Percentiles rank a stretch among this genome's conserved stretches.
These are phyloP conservation scores for Oxycera nigricornis DNA, from an alignment of 2,888 invertebrate species.

Conservation along the genomic window DNA sequence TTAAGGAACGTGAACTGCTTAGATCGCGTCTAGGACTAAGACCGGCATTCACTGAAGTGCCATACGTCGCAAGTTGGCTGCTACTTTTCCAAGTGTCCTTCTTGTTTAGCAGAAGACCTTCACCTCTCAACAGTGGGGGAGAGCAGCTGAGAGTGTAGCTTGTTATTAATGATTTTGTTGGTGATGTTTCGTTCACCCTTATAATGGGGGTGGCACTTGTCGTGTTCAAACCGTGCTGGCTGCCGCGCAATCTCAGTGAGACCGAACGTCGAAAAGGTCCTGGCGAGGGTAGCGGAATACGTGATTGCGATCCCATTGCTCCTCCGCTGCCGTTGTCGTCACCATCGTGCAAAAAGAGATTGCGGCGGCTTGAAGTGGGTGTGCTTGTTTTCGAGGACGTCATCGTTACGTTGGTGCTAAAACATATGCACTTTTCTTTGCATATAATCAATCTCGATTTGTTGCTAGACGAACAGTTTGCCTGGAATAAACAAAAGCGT, in stretches of 20 bases:
- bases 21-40: slow-evolving; percentile 43
- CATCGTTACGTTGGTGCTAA: slow-evolving; percentile 25
- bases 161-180: slow-evolving; percentile 46
- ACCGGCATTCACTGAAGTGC: slow-evolving; percentile 21
- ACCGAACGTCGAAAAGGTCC: slow-evolving; percentile 68
- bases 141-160: slow-evolving; percentile 44
- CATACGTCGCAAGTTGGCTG: slow-evolving; percentile 19
- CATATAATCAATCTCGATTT: background rate
- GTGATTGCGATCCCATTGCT: background rate
- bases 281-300: slow-evolving; percentile 50
- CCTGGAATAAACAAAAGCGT: background rate
- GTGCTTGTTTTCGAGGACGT: slow-evolving; percentile 43
- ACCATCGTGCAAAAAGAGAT: slow-evolving; percentile 46
- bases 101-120: background rate
- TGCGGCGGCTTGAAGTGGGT: slow-evolving; percentile 49
- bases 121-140: background rate
- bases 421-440: background rate
- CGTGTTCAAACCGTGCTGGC: slow-evolving; percentile 56
- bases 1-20: slow-evolving; percentile 40
- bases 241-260: slow-evolving; percentile 74
- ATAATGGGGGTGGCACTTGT: slow-evolving; percentile 44
- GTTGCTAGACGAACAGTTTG: background rate
- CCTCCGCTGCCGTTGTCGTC: slow-evolving; percentile 7
- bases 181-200: slow-evolving; percentile 51
- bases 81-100: slow-evolving; percentile 26